phyloP scores from a whole-genome alignment of 2,113 vertebrate species.

The Indicator indicator region DNA sequence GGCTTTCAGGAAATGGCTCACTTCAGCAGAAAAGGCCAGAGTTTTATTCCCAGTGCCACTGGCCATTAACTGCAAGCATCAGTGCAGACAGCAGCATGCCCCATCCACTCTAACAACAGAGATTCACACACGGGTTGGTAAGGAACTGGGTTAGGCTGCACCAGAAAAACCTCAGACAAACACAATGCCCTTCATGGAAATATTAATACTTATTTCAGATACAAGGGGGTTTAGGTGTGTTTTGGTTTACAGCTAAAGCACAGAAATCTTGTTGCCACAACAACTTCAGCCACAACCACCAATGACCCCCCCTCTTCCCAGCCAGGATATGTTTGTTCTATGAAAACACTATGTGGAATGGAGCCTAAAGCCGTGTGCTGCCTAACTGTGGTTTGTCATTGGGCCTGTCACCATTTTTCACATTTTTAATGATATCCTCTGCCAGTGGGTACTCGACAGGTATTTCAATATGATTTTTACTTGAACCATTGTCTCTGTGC shows the following conservation, averaged over 20 bases:
- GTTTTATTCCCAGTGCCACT: neutral
- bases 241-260: conserved; percentile 30
- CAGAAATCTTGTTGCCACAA: neutral
- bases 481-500: neutral
- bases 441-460: neutral
- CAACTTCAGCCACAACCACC: neutral
- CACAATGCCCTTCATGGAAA: neutral
- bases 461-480: conserved; percentile 40
- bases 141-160: neutral
- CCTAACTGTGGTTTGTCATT: neutral
- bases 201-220: neutral
- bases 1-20: neutral
- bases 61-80: neutral
- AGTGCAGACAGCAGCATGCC: neutral
- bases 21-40: neutral
- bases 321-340: neutral
- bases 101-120: neutral
- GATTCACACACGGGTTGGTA: neutral
- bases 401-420: neutral
- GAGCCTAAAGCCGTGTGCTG: conserved; percentile 73
- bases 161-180: neutral
- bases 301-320: neutral
- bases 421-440: neutral
- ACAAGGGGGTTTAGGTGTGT: neutral
- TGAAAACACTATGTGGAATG: neutral